These are phyloP conservation scores for Edolisoma coerulescens DNA, from an alignment of 2,113 vertebrate genomes.

Conservation along the genomic window DNA sequence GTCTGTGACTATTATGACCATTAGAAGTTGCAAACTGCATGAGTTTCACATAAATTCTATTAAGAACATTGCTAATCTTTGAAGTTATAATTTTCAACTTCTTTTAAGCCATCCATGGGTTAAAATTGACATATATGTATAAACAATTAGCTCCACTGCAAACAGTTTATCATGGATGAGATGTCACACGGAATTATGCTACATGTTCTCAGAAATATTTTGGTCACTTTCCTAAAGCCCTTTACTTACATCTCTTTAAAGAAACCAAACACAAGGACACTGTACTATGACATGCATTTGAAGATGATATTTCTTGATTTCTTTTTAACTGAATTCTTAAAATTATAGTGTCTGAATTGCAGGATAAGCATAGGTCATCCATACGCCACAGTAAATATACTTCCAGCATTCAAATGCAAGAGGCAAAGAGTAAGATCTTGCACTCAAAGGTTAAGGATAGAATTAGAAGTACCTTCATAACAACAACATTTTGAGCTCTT, in stretches of 20 bases:
- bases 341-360: neutral
- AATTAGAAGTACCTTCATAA: neutral
- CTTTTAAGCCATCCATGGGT: neutral
- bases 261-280: neutral
- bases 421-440: neutral
- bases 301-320: neutral
- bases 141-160: neutral
- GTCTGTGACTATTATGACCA: neutral
- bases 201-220: neutral
- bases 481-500: neutral
- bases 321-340: neutral
- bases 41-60: neutral
- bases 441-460: neutral
- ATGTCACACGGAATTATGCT: neutral
- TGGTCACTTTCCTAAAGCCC: neutral
- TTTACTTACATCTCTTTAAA: neutral
- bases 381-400: neutral
- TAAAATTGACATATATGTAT: neutral
- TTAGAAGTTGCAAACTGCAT: neutral
- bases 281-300: neutral
- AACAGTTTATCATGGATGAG: neutral
- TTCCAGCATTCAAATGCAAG: neutral
- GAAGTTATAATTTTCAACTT: neutral
- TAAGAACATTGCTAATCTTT: neutral
- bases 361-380: neutral